Base-by-base conservation (phyloP, 2,888 invertebrate genomes). In the Gnatocerus cornutus region DNA sequence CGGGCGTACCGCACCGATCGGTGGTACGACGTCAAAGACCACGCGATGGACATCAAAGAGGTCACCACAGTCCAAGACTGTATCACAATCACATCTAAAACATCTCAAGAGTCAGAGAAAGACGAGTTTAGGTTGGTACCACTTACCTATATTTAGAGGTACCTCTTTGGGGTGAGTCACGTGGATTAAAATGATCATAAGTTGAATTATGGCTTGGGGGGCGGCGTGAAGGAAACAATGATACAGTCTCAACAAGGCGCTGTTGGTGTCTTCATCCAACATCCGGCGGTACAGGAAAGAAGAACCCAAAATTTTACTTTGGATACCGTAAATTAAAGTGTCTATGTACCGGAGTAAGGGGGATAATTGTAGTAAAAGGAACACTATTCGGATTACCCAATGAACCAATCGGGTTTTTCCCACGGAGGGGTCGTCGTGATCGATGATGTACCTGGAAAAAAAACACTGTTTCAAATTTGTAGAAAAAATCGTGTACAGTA, bases 1-100 rank as follows among this genome's bases (percentile, higher is more conserved):
- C 87, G 83, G 7, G 88, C 87, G 75, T 87, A 86, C 12, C 90
- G 85, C 0, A 89, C 85, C n/a, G 88, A 87, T 70, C 89, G 85
- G 75, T 89, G 87, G 78, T 90, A 90, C 0, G 89, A 87, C 0
- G 88, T 88, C 67, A 90, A 77, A 1, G 89, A 86, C 90, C 90
- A 90, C 9, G 89, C 87, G 71, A 90, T 84, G 10, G 90, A 90
- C 30, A 89, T 77, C 55, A 90, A 81, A 0, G 89, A 89, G 39
- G 86, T 85, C 9, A 87, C 77, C 16, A 88, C 86, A 0, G 89
- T 87, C 78, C 86, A 83, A 13, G 84, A 79, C 81, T 87, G 88
- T 37, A 87, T 75, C 21, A 84, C 80, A 62, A 83, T 84, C 45
- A 85, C 74, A 79, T 84, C 85, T 85, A 75, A 50, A 21, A 50